Evolutionary conservation across 2,797 vertebrate species (phyloP).

Genomic region (Gobionotothen gibberifrons): DNA sequence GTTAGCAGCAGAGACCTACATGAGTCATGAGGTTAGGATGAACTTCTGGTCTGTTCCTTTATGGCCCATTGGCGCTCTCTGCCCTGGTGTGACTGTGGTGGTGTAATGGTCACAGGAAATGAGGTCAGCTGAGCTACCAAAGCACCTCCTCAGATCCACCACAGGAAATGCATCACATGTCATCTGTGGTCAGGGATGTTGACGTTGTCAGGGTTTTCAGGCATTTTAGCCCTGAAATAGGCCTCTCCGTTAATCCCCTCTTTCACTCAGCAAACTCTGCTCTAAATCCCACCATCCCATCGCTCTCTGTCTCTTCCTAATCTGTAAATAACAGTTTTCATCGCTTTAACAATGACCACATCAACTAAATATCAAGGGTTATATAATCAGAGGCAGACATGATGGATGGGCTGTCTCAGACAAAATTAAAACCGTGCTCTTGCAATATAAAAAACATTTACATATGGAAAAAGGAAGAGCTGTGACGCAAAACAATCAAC

Average conservation of each 20-base stretch:
- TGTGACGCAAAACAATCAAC: slow-evolving; percentile 14
- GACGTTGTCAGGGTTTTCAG: slow-evolving; percentile 77
- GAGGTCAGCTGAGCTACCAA: slow-evolving; percentile 71
- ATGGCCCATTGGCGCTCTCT: slow-evolving; percentile 31
- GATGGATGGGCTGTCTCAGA: neutral
- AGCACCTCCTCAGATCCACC: slow-evolving; percentile 63
- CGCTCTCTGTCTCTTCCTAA: slow-evolving; percentile 42
- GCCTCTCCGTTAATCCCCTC: slow-evolving; percentile 74
- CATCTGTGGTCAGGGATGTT: slow-evolving; percentile 74
- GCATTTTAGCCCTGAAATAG: slow-evolving; percentile 77
- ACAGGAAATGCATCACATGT: slow-evolving; percentile 78
- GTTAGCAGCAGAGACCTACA: slow-evolving; percentile 11
- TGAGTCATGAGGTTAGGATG: slow-evolving; percentile 46
- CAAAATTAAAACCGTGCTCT: slow-evolving; percentile 1
- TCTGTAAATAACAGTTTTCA: slow-evolving; percentile 66
- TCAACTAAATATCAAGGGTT: slow-evolving; percentile 7
- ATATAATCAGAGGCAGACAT: neutral
- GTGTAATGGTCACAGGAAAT: slow-evolving; percentile 78
- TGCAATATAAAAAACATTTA: slow-evolving; percentile 1
- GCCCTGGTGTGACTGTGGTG: slow-evolving; percentile 55
- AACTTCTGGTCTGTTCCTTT: slow-evolving; percentile 49
- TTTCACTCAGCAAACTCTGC: slow-evolving; percentile 57
- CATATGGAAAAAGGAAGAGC: slow-evolving; percentile 8
- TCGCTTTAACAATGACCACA: slow-evolving; percentile 12
- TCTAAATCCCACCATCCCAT: slow-evolving; percentile 58